phyloP scores from a whole-genome alignment of 2,888 invertebrate genomes.

The Sthenelais limicola region DNA sequence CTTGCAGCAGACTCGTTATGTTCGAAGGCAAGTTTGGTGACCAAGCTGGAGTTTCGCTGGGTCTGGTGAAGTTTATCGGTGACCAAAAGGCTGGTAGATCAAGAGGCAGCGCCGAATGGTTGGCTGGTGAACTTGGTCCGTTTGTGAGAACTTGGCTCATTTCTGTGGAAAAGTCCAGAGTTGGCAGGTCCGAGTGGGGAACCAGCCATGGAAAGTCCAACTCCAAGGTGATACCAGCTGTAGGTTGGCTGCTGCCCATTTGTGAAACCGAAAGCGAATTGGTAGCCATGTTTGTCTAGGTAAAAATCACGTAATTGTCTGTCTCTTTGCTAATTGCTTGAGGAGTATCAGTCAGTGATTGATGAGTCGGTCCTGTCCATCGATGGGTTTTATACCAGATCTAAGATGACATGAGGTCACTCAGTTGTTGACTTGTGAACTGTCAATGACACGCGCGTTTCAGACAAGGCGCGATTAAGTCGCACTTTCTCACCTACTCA shows the following conservation, averaged over 20 bases:
- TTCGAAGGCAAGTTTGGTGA: background rate
- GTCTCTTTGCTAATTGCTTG: background rate
- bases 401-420: no score
- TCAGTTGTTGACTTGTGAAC: no score
- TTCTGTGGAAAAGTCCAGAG: background rate
- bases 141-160: no score
- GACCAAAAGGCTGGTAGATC: background rate
- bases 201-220: constrained; percentile 31
- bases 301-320: background rate
- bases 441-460: no score
- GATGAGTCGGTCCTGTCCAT: constrained; percentile 14
- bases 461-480: no score
- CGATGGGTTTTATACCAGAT: background rate
- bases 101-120: no score
- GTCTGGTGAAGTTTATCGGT: background rate
- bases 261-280: no score
- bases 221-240: background rate
- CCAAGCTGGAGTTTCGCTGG: background rate
- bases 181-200: background rate
- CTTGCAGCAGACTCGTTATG: no score
- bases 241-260: background rate
- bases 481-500: no score
- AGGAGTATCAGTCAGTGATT: background rate
- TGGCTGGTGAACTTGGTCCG: no score
- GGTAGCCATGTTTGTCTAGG: constrained; percentile 3